Percentiles rank a stretch among this genome's conserved stretches.
phyloP scores from a whole-genome alignment of 2,888 invertebrate genomes.

The Dasysyrphus tricinctus region DNA sequence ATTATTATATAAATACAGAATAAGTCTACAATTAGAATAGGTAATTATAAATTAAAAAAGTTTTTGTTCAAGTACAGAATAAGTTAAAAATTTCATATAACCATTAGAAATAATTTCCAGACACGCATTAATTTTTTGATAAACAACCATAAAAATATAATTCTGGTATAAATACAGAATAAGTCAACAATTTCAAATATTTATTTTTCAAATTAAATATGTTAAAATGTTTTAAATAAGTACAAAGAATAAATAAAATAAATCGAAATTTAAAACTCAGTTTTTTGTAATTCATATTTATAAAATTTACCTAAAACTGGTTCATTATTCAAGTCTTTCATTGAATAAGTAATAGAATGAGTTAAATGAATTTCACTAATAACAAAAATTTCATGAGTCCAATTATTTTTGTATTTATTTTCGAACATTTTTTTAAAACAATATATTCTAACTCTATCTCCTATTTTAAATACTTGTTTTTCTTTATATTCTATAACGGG shows the following conservation, averaged over 20 bases:
- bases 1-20: too few species aligned
- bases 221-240: not conserved
- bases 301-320: not conserved
- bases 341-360: slow-evolving; percentile 23
- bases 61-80: too few species aligned
- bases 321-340: slow-evolving; percentile 13
- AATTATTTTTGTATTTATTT: slow-evolving; percentile 17
- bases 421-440: slow-evolving; percentile 32
- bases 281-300: slow-evolving; percentile 2
- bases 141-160: too few species aligned
- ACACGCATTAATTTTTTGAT: too few species aligned
- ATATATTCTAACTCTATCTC: slow-evolving; percentile 31
- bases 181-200: too few species aligned
- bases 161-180: too few species aligned
- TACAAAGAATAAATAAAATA: slow-evolving; percentile 13
- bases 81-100: too few species aligned
- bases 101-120: too few species aligned
- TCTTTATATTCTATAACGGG: slow-evolving; percentile 23
- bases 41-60: too few species aligned
- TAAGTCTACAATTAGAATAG: too few species aligned
- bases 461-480: slow-evolving; percentile 35
- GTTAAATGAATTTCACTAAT: slow-evolving; percentile 6
- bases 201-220: too few species aligned
- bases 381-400: too few species aligned
- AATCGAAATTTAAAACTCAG: slow-evolving; percentile 16